phyloP scores from a whole-genome alignment of 2,113 vertebrate genomes.

The Etia nguti region DNA sequence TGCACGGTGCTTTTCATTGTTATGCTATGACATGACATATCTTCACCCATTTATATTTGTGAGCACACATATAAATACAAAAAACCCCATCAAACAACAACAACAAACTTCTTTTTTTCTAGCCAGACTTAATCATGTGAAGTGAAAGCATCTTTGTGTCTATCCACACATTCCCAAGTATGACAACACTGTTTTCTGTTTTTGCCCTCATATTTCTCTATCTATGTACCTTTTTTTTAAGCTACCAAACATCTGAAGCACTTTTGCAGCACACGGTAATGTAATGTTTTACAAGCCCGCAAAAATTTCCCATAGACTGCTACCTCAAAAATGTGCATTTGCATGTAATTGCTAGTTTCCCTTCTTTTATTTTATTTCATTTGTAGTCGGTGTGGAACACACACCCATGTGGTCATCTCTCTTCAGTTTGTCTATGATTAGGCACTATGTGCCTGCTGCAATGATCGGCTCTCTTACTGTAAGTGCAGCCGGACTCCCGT shows the following conservation, averaged over 20 bases:
- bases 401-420: conserved; percentile 33
- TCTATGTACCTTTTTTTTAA: neutral
- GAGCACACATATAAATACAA: neutral
- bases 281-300: conserved; percentile 4
- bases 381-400: conserved; percentile 32
- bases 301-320: conserved; percentile 7
- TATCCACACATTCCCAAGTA: neutral
- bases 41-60: neutral
- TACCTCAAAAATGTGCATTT: conserved; percentile 60
- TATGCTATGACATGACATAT: neutral
- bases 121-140: neutral
- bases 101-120: neutral
- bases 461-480: conserved; percentile 25
- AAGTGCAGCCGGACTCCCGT: conserved; percentile 3
- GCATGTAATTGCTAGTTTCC: conserved; percentile 52
- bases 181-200: neutral
- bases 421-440: conserved; percentile 40
- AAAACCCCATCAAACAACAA: neutral
- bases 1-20: neutral
- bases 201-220: neutral
- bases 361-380: conserved; percentile 30
- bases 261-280: neutral
- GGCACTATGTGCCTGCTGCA: conserved; percentile 14
- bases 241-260: conserved; percentile 8
- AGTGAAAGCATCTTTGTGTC: neutral